Evolutionary conservation across 2,888 invertebrate genomes (phyloP).

Genomic region (Cerceris ruficornis): DNA sequence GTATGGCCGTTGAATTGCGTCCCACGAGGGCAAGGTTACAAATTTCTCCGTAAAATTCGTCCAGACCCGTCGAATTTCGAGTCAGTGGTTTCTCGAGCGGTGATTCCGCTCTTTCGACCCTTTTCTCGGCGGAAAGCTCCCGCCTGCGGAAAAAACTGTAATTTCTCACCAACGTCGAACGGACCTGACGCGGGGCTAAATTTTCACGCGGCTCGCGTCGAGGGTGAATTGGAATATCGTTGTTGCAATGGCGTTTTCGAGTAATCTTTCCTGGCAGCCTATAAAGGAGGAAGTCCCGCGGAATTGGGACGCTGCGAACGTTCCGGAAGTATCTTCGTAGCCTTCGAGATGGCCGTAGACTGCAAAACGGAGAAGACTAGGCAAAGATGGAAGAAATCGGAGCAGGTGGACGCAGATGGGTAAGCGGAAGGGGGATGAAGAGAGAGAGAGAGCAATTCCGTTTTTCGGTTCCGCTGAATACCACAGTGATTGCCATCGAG

Average conservation of each 20-base stretch:
- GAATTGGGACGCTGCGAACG: too few species aligned
- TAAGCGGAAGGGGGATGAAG: not conserved
- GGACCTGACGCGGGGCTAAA: too few species aligned
- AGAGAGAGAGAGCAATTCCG: slow-evolving; percentile 49
- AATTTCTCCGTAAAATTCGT: not conserved
- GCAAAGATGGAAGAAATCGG: not conserved
- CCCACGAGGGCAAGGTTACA: not conserved
- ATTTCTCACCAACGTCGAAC: too few species aligned
- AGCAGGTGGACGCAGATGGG: too few species aligned
- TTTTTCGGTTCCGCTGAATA: slow-evolving; percentile 72
- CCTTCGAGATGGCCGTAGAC: not conserved
- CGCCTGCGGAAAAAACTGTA: not conserved
- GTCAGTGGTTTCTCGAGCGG: too few species aligned
- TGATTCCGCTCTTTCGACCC: not conserved
- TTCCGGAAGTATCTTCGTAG: not conserved
- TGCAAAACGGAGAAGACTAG: not conserved
- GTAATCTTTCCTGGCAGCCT: too few species aligned
- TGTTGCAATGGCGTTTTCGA: too few species aligned
- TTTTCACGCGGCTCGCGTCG: too few species aligned
- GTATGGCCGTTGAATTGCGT: not conserved
- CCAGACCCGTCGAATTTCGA: not conserved
- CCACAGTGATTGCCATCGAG: slow-evolving; percentile 78
- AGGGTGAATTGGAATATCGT: too few species aligned
- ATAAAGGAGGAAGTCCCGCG: too few species aligned
- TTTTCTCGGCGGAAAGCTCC: not conserved